Evolutionary conservation across 2,888 invertebrate genomes (phyloP).

Genomic region (Phengaris arion): DNA sequence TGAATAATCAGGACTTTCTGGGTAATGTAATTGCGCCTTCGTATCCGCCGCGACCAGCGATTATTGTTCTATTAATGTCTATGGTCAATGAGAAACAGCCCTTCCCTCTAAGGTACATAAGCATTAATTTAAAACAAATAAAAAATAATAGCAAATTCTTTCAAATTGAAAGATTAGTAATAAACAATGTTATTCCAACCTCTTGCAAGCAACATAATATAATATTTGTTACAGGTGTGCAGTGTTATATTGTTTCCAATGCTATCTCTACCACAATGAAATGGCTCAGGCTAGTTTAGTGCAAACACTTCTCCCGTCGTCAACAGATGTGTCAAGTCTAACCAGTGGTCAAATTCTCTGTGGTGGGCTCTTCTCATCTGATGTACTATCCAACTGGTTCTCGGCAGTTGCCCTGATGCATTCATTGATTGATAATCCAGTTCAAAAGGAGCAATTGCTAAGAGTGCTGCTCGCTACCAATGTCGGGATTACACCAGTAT

Average conservation of each 20-base stretch:
- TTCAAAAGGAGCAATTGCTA: slow-evolving; percentile 93
- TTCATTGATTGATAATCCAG: slow-evolving; percentile 90
- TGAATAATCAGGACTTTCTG: slow-evolving; percentile 94
- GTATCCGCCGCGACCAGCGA: slow-evolving; percentile 94
- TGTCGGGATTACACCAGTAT: slow-evolving; percentile 90
- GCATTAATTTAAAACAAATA: not conserved
- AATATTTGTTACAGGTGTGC: slow-evolving; percentile 84
- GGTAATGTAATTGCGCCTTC: slow-evolving; percentile 95
- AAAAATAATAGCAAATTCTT: too few species aligned
- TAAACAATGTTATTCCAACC: not conserved
- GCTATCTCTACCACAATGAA: slow-evolving; percentile 96
- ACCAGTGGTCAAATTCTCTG: slow-evolving; percentile 94
- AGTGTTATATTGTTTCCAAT: slow-evolving; percentile 98
- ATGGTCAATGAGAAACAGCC: slow-evolving; percentile 99
- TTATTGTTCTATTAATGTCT: slow-evolving; percentile 96
- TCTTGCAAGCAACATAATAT: not conserved
- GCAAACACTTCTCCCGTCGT: slow-evolving; percentile 94
- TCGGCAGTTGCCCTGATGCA: slow-evolving; percentile 95
- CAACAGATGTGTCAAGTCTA: slow-evolving; percentile 84
- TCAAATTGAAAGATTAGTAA: too few species aligned
- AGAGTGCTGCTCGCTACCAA: slow-evolving; percentile 94
- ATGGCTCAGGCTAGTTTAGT: slow-evolving; percentile 92
- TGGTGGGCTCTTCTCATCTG: slow-evolving; percentile 93
- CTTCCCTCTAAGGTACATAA: slow-evolving; percentile 79
- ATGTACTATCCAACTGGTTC: slow-evolving; percentile 96